Evolutionary conservation across 1,140 invertebrate species (phyloP), one percentile per base, ranked within the genome.

Genomic region (Calycopis cecrops): DNA sequence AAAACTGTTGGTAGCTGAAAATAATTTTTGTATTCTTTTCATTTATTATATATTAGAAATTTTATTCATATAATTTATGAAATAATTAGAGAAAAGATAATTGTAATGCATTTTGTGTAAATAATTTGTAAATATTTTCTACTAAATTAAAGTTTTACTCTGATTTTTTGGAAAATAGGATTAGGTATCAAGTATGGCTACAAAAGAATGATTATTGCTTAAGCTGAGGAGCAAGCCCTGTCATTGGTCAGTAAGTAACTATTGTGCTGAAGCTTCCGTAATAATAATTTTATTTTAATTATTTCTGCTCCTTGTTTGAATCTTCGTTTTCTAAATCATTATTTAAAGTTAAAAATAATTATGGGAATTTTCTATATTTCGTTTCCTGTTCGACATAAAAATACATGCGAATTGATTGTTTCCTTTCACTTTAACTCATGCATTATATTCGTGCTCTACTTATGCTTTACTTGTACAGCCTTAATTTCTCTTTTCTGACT

Each of bases 371-470:
- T 17, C 48, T 47, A 35, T 34, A 21, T 4, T 10, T 53, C 12
- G 37, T 28, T 49, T n/a, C 28, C 35, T 49, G 12, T 14, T 16
- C 12, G 12, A 42, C 40, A 6, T n/a, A 11, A 16, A 16, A 50
- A 10, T 35, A 14, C 40, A 42, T 51, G 8, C 10, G 33, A 55
- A 55, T 38, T 53, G 40, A 40, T 71, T 60, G 59, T 70, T 80
- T 72, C 81, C 81, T 85, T 85, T 85, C 82, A 85, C 82, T 85
- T 85, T 69, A 79, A 75, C 74, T 71, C 74, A 65, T 77, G 76
- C 69, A 79, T 65, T 72, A 71, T 76, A 73, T 85, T 81, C 78
- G 79, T 85, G 82, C 79, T 85, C 82, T 82, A 85, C 82, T 85
- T 85, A 85, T 85, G 82, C 82, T 85, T 79, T 80, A 85, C 82